Percentiles rank a stretch among this genome's conserved stretches.
Evolutionary conservation across 2,888 invertebrate species (phyloP).

Genomic region (Pheosia gnoma): DNA sequence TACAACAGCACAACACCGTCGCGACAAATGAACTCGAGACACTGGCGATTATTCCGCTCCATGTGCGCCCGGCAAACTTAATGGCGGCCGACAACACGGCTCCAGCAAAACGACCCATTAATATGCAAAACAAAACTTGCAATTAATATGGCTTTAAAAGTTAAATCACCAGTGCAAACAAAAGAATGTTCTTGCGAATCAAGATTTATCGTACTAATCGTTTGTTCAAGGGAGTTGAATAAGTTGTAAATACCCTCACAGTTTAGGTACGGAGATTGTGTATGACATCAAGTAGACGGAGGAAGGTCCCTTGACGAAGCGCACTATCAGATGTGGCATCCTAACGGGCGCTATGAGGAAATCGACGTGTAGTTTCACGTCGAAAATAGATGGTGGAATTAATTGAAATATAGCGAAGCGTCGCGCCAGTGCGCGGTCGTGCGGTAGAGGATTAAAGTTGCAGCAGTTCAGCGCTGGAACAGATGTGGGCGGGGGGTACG

Average conservation of each 20-base stretch:
- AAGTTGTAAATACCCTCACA: constrained; percentile 14
- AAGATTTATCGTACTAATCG: constrained; percentile 54
- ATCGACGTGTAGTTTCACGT: constrained; percentile 68
- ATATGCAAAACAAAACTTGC: constrained; percentile 70
- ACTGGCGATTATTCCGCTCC: constrained; percentile 58
- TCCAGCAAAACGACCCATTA: constrained; percentile 56
- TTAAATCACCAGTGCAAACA: constrained; percentile 54
- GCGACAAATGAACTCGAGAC: constrained; percentile 58
- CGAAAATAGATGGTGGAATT: constrained; percentile 76
- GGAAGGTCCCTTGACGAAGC: constrained; percentile 39
- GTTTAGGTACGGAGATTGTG: constrained; percentile 9
- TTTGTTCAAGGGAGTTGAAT: constrained; percentile 30
- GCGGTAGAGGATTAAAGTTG: constrained; percentile 80
- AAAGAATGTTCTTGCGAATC: constrained; percentile 51
- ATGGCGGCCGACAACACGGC: constrained; percentile 47
- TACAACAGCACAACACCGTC: constrained; percentile 13
- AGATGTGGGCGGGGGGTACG: constrained; percentile 53
- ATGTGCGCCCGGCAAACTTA: constrained; percentile 57
- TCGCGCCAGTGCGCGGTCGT: constrained; percentile 72
- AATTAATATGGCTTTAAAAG: constrained; percentile 65
- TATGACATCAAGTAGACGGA: constrained; percentile 44
- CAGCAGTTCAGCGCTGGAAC: constrained; percentile 69
- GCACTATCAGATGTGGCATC: constrained; percentile 35
- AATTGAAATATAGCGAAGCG: constrained; percentile 81
- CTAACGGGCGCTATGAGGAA: constrained; percentile 62